Evolutionary conservation across 2,113 vertebrate species (phyloP).

Genomic region (Scortum barcoo): DNA sequence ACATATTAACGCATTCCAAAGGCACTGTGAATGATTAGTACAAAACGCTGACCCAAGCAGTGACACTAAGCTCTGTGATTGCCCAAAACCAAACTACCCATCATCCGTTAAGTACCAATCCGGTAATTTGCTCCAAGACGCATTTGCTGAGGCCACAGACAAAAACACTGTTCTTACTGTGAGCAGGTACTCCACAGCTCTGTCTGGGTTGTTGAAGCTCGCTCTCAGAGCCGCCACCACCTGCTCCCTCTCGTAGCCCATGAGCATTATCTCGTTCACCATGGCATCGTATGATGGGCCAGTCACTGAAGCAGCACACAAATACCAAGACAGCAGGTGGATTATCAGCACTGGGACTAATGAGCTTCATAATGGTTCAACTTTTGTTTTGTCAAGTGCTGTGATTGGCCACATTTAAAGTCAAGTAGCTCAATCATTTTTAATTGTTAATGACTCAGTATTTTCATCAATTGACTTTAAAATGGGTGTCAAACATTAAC

Average conservation of each 20-base stretch:
- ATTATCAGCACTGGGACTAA: not conserved
- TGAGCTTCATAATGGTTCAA: not conserved
- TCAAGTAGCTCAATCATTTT: not conserved
- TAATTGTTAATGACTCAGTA: not conserved
- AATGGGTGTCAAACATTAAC: not conserved
- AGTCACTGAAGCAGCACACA: conserved; percentile 86
- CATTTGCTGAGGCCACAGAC: not conserved
- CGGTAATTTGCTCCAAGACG: not conserved
- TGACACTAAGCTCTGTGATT: not conserved
- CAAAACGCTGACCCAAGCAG: not conserved
- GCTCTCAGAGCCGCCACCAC: conserved; percentile 94
- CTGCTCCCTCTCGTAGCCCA: conserved; percentile 95
- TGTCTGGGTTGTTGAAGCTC: conserved; percentile 98
- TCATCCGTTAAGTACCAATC: not conserved
- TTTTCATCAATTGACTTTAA: not conserved
- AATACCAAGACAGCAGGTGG: not conserved
- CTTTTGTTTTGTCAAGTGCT: not conserved
- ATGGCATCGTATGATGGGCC: conserved; percentile 97
- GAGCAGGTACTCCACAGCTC: conserved; percentile 96
- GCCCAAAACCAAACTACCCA: not conserved
- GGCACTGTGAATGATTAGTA: not conserved
- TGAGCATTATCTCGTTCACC: conserved; percentile 98
- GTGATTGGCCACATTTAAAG: not conserved
- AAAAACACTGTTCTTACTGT: conserved; percentile 85
- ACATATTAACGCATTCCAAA: not conserved